Evolutionary conservation across 2,888 invertebrate genomes (phyloP).

Genomic region (Atrina japonica): DNA sequence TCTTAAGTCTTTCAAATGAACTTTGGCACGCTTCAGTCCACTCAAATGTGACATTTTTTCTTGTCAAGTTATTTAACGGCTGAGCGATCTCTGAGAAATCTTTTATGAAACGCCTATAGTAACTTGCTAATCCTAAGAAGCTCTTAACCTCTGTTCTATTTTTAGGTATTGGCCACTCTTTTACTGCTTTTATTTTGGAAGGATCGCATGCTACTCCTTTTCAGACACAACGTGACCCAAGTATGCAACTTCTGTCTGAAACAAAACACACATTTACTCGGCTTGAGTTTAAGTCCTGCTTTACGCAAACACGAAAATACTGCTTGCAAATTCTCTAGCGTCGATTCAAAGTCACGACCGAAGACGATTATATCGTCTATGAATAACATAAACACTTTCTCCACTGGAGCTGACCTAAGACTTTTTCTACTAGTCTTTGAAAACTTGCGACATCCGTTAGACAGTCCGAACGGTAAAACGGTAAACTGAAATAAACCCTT

Average conservation of each 20-base stretch:
- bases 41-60: conserved; percentile 22
- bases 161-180: conserved; percentile 28
- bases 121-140: conserved; percentile 14
- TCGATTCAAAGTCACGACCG: background rate
- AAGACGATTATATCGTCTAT: conserved; percentile 53
- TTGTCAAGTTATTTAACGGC: conserved; percentile 21
- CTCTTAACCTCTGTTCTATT: conserved; percentile 12
- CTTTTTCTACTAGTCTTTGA: background rate
- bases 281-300: conserved; percentile 28
- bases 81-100: conserved; percentile 16
- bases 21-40: conserved; percentile 22
- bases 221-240: conserved; percentile 34
- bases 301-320: background rate
- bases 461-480: conserved; percentile 3
- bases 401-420: background rate
- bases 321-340: background rate
- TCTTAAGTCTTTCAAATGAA: conserved; percentile 30
- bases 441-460: conserved; percentile 4
- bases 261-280: conserved; percentile 35
- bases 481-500: conserved; percentile 12
- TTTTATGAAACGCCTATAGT: conserved; percentile 26
- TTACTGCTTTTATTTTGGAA: conserved; percentile 14
- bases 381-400: conserved; percentile 44
- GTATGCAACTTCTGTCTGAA: conserved; percentile 26
- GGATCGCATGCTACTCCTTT: no score